Conservation (phyloP, 2,888 invertebrate species). For the Hyles lineata region DNA sequence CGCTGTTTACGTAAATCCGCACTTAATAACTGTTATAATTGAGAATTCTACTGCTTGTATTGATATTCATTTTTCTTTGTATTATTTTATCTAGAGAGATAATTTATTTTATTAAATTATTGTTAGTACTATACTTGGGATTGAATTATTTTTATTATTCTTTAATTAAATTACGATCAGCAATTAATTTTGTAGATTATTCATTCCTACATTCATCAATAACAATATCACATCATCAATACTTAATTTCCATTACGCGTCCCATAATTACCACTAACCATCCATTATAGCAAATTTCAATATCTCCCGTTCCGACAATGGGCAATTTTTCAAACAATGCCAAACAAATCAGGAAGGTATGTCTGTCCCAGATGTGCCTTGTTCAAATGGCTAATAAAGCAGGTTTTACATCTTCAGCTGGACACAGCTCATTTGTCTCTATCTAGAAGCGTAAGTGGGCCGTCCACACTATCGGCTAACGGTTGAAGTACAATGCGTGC, state of each 20-base stretch:
- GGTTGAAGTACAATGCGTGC: constrained; percentile 75
- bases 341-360: constrained; percentile 1
- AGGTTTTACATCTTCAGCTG: constrained; percentile 63
- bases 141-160: too few relatives aligned
- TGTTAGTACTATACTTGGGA: too few relatives aligned
- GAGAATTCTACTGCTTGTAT: too few relatives aligned
- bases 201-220: too few relatives aligned
- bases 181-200: too few relatives aligned
- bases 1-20: too few relatives aligned
- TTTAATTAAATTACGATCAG: too few relatives aligned
- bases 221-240: background rate
- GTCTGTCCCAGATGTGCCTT: constrained; percentile 53
- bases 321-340: constrained; percentile 9
- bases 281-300: background rate
- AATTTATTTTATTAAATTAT: too few relatives aligned
- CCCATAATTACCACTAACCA: background rate
- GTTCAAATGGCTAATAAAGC: constrained; percentile 57
- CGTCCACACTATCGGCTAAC: constrained; percentile 64
- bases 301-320: constrained; percentile 3
- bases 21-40: too few relatives aligned
- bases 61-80: too few relatives aligned
- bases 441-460: constrained; percentile 63
- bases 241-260: background rate
- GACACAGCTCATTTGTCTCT: constrained; percentile 63
- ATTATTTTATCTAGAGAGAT: too few relatives aligned